Conservation (phyloP, 2,797 vertebrate species). For the Bradypodion ventrale region DNA sequence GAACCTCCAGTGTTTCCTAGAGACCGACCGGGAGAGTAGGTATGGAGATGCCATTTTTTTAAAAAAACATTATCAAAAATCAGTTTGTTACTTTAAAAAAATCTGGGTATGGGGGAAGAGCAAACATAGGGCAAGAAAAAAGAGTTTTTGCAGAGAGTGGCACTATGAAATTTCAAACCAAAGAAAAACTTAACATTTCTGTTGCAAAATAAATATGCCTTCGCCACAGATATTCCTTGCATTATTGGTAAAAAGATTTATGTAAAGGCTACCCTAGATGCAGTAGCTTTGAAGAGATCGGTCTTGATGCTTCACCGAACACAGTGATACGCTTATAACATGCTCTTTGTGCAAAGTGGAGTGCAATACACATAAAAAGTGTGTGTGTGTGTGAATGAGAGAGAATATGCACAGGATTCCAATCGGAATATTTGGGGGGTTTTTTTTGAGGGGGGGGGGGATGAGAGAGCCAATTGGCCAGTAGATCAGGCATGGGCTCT, state of each 20-base stretch:
- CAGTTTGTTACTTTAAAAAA: too few relatives aligned
- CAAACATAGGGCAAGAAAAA: too few relatives aligned
- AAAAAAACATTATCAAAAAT: background rate
- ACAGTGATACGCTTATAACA: too few relatives aligned
- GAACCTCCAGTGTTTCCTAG: background rate
- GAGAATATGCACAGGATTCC: too few relatives aligned
- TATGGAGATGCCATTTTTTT: background rate
- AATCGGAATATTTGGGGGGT: too few relatives aligned
- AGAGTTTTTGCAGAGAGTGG: too few relatives aligned
- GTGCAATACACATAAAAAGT: too few relatives aligned
- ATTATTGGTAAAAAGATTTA: background rate
- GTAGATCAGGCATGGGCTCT: too few relatives aligned
- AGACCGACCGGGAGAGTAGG: background rate
- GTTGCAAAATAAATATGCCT: background rate
- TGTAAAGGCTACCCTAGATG: background rate
- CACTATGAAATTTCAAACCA: background rate
- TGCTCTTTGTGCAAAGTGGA: too few relatives aligned
- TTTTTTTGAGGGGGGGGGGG: background rate
- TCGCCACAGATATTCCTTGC: background rate
- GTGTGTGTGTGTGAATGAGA: background rate
- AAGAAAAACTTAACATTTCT: background rate
- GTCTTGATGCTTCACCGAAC: too few relatives aligned
- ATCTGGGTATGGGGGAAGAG: too few relatives aligned
- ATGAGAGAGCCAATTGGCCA: background rate
- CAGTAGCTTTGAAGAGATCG: background rate